Conservation (phyloP, 1,140 invertebrate genomes). For the Drosophila navojoa region DNA sequence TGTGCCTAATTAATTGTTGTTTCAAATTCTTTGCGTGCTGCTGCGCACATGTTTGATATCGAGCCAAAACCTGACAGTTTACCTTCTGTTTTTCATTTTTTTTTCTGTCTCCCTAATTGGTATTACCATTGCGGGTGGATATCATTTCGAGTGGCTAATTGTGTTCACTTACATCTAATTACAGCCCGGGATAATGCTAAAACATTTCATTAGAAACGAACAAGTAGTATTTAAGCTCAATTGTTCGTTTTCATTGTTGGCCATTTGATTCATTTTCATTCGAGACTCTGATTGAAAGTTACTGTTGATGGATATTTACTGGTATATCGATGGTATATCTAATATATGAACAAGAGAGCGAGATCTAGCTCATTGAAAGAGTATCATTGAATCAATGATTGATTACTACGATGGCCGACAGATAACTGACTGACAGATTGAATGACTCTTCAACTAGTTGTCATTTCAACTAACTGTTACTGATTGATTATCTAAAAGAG, state of each 20-base stretch:
- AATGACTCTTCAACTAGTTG: too few relatives aligned
- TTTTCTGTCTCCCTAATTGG: conserved; percentile 32
- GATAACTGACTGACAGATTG: too few relatives aligned
- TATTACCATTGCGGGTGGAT: conserved; percentile 27
- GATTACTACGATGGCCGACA: too few relatives aligned
- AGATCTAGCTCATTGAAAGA: too few relatives aligned
- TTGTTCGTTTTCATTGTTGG: neutral
- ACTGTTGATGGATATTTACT: too few relatives aligned
- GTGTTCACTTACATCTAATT: conserved; percentile 25
- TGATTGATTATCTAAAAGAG: too few relatives aligned
- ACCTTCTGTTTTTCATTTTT: neutral
- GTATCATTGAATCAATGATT: too few relatives aligned
- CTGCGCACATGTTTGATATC: conserved; percentile 25
- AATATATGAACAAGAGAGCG: too few relatives aligned
- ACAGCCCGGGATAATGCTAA: conserved; percentile 9
- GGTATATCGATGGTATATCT: too few relatives aligned
- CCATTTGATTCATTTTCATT: neutral
- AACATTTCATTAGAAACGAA: conserved; percentile 20
- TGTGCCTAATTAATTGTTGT: conserved; percentile 75
- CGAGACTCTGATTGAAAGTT: neutral
- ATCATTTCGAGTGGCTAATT: conserved; percentile 29
- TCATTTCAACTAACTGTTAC: too few relatives aligned
- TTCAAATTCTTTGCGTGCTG: conserved; percentile 66
- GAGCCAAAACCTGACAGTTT: conserved; percentile 15
- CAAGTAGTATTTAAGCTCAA: conserved; percentile 13